phyloP scores from a whole-genome alignment of 2,888 invertebrate species.

The Stenotaenia linearis region DNA sequence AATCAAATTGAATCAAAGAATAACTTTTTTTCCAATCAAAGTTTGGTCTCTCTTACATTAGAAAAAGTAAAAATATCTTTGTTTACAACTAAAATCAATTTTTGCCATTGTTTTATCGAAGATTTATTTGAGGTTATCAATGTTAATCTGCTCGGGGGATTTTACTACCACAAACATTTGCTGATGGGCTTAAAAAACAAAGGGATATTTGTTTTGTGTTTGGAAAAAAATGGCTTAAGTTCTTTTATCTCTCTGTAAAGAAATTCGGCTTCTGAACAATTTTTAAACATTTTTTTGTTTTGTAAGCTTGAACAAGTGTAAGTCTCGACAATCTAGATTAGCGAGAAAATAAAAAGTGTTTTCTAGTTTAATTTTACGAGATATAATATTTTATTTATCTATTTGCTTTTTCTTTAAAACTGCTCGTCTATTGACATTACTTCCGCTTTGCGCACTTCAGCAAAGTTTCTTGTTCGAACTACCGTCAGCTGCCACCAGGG shows the following conservation, averaged over 20 bases:
- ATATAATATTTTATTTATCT: background rate
- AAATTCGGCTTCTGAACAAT: too few species aligned
- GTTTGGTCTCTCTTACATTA: too few species aligned
- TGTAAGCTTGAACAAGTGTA: too few species aligned
- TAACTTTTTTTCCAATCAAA: too few species aligned
- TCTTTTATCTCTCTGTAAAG: background rate
- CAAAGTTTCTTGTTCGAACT: constrained; percentile 10
- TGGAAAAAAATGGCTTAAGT: background rate
- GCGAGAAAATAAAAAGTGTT: too few species aligned
- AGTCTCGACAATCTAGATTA: too few species aligned
- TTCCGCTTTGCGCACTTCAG: background rate
- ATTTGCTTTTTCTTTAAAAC: background rate
- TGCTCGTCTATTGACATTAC: background rate
- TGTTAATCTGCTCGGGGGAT: background rate
- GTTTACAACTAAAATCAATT: too few species aligned
- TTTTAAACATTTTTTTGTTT: background rate
- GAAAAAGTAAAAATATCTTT: too few species aligned
- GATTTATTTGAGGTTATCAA: background rate
- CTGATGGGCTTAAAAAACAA: background rate
- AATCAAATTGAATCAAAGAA: background rate
- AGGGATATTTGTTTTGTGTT: background rate
- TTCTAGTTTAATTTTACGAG: background rate
- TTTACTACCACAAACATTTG: background rate
- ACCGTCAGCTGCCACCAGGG: constrained; percentile 24
- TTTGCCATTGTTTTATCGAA: too few species aligned